Base-by-base conservation (phyloP, 2,888 invertebrate genomes). In the Stratiomys singularior region DNA sequence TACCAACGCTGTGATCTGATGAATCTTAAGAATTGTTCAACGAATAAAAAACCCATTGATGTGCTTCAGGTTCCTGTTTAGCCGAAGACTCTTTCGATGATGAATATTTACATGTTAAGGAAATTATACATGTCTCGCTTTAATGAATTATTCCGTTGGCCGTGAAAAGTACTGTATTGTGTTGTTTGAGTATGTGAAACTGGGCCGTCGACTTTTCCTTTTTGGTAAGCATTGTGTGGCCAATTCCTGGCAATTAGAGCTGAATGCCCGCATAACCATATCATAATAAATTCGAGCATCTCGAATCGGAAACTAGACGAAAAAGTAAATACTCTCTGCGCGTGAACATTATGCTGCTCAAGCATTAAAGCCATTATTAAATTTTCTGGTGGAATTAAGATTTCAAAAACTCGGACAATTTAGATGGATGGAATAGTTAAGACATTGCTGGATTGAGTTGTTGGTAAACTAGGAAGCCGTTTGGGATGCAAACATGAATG, bases 241-340 rank as follows among this genome's bases (percentile, higher is more conserved):
- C 52, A 72, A 72, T 28, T 21, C 56, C n/a, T 58, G 28, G 21
- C 56, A 58, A 72, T 72, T 72, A 56, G 72, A 72, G 18, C 52
- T 58, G 72, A 58, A 56, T 58, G 46, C 72, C 30, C 56, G 30
- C 56, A 56, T 72, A 56, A 72, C 23, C 46, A 72, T 56, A 56
- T 72, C 72, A 56, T 72, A 58, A 71, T 71, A 72, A 72, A 56
- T 72, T 72, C 56, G 72, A 72, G 72, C 72, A 72, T 72, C 30
- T 72, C 72, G 9, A 72, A 72, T 72, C n/a, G 58, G 18, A 30
- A 52, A 28, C 27, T 21, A 30, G 30, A 28, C 56, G 21, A 67
- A 67, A 46, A 67, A 67, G 46, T 18, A 67, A 67, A 67, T 23
- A 67, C 13, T 67, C 25, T 13, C 27, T 37, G 44, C 21, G 46